Evolutionary conservation across 1,140 invertebrate genomes (phyloP).

Genomic region (Dolichoris vasculosae): DNA sequence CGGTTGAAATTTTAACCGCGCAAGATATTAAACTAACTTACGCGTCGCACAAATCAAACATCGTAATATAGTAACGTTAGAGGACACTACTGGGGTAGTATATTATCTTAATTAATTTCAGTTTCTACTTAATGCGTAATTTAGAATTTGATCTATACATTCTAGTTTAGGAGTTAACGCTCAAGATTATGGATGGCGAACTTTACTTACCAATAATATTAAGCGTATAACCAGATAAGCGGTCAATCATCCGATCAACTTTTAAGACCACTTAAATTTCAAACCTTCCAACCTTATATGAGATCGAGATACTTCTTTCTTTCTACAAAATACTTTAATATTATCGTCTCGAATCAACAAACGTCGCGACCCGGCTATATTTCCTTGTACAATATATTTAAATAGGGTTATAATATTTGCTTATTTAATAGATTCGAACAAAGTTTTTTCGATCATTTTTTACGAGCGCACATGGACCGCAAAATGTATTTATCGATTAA

Average conservation of each 20-base stretch:
- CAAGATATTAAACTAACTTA: too few species aligned
- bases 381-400: too few species aligned
- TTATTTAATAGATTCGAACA: background rate
- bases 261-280: background rate
- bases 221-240: background rate
- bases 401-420: background rate
- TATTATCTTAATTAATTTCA: too few species aligned
- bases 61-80: too few species aligned
- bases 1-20: too few species aligned
- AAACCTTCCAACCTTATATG: background rate
- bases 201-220: conserved; percentile 4
- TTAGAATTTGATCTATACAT: background rate
- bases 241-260: conserved; percentile 3
- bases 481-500: conserved; percentile 11
- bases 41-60: too few species aligned
- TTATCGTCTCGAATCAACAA: background rate
- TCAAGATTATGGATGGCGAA: background rate
- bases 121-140: too few species aligned
- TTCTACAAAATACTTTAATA: background rate
- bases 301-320: background rate
- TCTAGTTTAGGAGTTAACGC: background rate
- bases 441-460: too few species aligned
- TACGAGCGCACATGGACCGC: background rate
- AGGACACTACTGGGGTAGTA: too few species aligned
- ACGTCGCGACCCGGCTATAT: background rate